Base-by-base conservation (phyloP, 2,888 invertebrate genomes). In the Hymenopus coronatus region DNA sequence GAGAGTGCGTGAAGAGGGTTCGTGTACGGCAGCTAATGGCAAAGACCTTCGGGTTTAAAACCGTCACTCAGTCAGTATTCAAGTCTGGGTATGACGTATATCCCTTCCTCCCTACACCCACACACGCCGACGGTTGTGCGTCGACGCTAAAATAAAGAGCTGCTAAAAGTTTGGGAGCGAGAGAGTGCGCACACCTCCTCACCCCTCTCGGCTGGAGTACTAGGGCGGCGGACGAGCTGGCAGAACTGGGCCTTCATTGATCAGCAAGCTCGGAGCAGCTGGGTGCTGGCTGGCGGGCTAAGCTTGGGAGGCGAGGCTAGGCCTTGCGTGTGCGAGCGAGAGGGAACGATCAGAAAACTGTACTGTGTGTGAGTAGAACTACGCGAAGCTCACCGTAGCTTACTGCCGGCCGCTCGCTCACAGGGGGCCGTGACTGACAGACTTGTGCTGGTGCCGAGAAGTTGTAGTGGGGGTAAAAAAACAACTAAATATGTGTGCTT, bases 81-180 rank as follows among this genome's bases (percentile, higher is more conserved):
- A 70, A 70, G 54, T 70, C 54, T 70, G 54, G 54, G 54, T 70
- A 70, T 70, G 54, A 70, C 54, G 54, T 70, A 70, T 25, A 70
- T 70, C 54, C 54, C 54, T 70, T 70, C 54, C 54, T 70, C 54
- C 40, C 54, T 70, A 70, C 54, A 70, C 54, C 54, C 54, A 70
- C 54, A 70, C 54, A 70, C 14, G 25, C 54, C 54, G 15, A 70
- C 25, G 25, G 25, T 81, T 82, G 87, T 87, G 87, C 87, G 84
- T 83, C 84, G 82, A 85, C 89, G 89, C 89, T 46, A 88, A 89
- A 84, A 88, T 88, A 89, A 89, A 89, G 88, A 85, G 46, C 89
- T 85, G 82, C 88, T 33, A 88, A 89, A 85, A 85, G 70, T 86
- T 40, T 86, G 82, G 54, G 54, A 70, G 54, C 54, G 54, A 70